Percentiles rank a stretch among this genome's conserved stretches.
phyloP scores from a whole-genome alignment of 2,888 invertebrate species.

The Octodonta nipae region DNA sequence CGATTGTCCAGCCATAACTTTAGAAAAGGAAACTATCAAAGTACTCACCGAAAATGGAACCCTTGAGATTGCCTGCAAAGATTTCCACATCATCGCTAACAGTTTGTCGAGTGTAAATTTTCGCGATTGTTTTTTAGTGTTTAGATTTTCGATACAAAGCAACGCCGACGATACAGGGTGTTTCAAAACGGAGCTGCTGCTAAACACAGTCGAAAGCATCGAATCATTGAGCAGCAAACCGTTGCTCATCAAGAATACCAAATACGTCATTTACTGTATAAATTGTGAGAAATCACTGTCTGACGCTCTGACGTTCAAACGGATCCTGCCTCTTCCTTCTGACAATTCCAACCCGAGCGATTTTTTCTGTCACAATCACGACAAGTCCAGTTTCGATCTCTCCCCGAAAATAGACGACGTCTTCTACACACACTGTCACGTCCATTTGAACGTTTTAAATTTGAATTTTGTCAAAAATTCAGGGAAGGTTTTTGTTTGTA shows the following conservation, averaged over 20 bases:
- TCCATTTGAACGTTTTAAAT: constrained; percentile 30
- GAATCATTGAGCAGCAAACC: constrained; percentile 19
- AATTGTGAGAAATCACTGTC: constrained; percentile 26
- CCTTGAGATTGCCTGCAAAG: constrained; percentile 17
- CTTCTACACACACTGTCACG: constrained; percentile 44
- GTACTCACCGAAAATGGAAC: constrained; percentile 15
- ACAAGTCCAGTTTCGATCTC: constrained; percentile 22
- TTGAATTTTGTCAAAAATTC: constrained; percentile 37
- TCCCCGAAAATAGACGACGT: constrained; percentile 43
- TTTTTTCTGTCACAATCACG: constrained; percentile 51
- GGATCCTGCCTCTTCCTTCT: constrained; percentile 49
- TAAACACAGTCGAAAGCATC: constrained; percentile 13
- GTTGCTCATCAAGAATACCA: constrained; percentile 34
- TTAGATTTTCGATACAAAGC: constrained; percentile 28
- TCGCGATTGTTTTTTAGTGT: constrained; percentile 24
- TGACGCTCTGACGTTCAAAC: constrained; percentile 36
- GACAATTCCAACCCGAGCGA: constrained; percentile 46
- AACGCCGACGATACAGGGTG: constrained; percentile 19
- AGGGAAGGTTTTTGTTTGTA: constrained; percentile 43
- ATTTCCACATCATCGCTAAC: constrained; percentile 21
- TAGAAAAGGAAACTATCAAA: constrained; percentile 14
- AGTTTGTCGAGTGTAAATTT: constrained; percentile 28
- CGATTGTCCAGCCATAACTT: background rate
- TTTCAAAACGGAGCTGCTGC: constrained; percentile 26
- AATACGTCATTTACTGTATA: constrained; percentile 39